Percentiles rank a stretch among this genome's conserved stretches.
Conservation (phyloP, 35 echinoderm and acorn worm species). For the Holothuria glaberrima region DNA sequence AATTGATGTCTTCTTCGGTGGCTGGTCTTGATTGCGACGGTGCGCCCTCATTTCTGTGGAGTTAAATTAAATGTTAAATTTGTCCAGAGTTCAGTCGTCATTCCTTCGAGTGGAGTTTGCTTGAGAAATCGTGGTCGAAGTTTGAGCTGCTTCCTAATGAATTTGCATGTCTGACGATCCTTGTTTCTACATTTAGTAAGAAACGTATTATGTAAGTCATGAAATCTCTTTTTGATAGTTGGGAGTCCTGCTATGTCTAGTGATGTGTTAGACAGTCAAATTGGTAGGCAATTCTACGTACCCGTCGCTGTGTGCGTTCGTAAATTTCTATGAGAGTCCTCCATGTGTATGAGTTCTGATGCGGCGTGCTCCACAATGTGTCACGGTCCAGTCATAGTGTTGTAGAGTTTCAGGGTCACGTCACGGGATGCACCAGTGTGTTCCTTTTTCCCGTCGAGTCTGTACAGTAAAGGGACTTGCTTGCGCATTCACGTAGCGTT, state of each 20-base stretch:
- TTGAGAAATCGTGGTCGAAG: not conserved
- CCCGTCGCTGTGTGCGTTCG: not conserved
- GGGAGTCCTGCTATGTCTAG: not conserved
- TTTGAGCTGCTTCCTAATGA: not conserved
- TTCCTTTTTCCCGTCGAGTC: not conserved
- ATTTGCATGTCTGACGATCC: not conserved
- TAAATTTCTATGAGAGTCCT: not conserved
- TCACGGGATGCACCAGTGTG: not conserved
- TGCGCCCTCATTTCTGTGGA: no score
- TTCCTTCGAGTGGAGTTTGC: not conserved
- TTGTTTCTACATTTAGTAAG: not conserved
- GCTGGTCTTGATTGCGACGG: no score
- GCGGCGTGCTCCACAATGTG: not conserved
- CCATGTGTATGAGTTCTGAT: not conserved
- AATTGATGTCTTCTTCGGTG: no score
- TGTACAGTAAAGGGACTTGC: not conserved
- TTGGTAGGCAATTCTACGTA: not conserved
- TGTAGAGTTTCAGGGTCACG: not conserved
- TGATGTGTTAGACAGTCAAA: not conserved
- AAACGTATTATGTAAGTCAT: not conserved
- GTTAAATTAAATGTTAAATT: no score
- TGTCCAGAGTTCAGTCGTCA: not conserved
- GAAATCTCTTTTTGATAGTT: not conserved
- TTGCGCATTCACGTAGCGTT: not conserved
- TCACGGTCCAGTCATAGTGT: not conserved